A percentile compares a stretch with the other conserved stretches of the same genome.
Conservation (phyloP, 1,140 invertebrate genomes). For the Eumeta japonica region DNA sequence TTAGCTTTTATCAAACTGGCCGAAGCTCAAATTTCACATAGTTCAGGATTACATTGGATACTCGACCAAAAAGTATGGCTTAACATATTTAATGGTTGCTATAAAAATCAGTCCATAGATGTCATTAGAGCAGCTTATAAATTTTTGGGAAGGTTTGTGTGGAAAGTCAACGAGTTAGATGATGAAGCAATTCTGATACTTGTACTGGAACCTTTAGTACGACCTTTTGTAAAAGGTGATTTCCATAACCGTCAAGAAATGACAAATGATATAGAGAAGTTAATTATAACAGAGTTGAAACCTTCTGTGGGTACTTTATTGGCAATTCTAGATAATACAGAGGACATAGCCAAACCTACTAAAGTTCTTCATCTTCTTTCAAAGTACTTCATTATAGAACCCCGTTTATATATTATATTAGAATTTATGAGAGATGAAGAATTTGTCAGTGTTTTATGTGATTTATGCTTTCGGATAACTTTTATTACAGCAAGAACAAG, state of each 20-base stretch:
- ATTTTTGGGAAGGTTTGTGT: conserved; percentile 12
- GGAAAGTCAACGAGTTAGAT: conserved; percentile 14
- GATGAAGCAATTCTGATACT: conserved; percentile 12
- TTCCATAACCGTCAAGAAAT: conserved; percentile 6
- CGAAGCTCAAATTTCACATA: conserved; percentile 10
- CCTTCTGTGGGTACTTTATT: conserved; percentile 7
- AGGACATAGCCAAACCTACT: conserved; percentile 3
- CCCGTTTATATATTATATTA: neutral
- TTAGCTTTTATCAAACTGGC: conserved; percentile 10
- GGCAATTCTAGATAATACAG: conserved; percentile 5
- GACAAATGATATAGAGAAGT: neutral
- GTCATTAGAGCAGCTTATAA: conserved; percentile 9
- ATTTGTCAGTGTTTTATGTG: neutral
- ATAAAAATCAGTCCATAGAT: conserved; percentile 1
- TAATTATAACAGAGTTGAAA: neutral
- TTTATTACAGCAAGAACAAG: neutral
- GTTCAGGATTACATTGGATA: conserved; percentile 12
- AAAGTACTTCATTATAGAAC: conserved; percentile 6
- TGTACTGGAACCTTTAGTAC: conserved; percentile 10
- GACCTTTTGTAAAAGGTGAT: conserved; percentile 9
- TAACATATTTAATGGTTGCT: conserved; percentile 3
- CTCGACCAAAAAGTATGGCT: conserved; percentile 13
- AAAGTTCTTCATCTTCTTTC: conserved; percentile 6
- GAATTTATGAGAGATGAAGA: conserved; percentile 6
- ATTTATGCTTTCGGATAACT: neutral